Percentiles rank a stretch among this genome's conserved stretches.
Evolutionary conservation across 2,797 vertebrate species (phyloP).

Genomic region (Pogonophryne albipinna): DNA sequence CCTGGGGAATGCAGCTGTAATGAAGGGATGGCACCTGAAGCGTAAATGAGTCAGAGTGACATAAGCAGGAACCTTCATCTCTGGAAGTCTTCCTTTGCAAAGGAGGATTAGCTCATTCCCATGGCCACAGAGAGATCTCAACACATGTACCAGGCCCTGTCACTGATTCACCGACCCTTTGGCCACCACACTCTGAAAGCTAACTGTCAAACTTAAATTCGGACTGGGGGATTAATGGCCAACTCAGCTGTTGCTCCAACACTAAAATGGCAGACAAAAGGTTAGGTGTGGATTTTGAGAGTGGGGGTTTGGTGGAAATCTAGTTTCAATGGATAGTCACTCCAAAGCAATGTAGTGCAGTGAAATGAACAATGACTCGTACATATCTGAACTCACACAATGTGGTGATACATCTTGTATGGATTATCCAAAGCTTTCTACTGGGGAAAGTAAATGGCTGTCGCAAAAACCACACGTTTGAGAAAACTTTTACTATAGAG

Average conservation of each 20-base stretch:
- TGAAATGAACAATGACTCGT: conserved; percentile 48
- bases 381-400: conserved; percentile 6
- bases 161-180: conserved; percentile 59
- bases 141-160: conserved; percentile 67
- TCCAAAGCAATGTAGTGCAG: conserved; percentile 34
- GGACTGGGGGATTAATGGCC: conserved; percentile 72
- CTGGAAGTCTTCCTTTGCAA: conserved; percentile 63
- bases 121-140: conserved; percentile 48
- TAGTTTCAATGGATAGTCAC: conserved; percentile 51
- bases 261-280: conserved; percentile 81
- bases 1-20: conserved; percentile 49
- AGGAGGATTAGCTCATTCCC: conserved; percentile 72
- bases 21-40: conserved; percentile 76
- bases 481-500: neutral
- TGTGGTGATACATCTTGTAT: conserved; percentile 3
- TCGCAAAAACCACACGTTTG: conserved; percentile 4
- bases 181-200: conserved; percentile 42
- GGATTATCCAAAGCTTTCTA: conserved; percentile 11
- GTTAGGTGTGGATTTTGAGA: conserved; percentile 63
- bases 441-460: conserved; percentile 13
- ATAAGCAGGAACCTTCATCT: conserved; percentile 78
- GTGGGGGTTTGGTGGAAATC: conserved; percentile 50
- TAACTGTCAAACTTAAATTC: conserved; percentile 69
- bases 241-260: conserved; percentile 80
- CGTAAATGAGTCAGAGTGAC: conserved; percentile 82